Base-by-base conservation (phyloP, 1,140 invertebrate species). In the Atta texana region DNA sequence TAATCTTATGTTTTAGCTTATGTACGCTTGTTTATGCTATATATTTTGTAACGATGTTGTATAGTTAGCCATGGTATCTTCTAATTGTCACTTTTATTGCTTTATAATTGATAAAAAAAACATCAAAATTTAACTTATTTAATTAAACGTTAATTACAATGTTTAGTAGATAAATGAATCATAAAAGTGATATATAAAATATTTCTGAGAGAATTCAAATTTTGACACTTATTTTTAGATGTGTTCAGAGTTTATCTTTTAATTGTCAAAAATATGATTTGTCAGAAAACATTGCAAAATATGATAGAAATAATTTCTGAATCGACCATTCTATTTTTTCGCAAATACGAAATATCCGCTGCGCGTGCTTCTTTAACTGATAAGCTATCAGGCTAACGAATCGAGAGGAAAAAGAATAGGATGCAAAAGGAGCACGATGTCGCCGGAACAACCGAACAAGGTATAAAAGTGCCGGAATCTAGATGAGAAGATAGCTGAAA, bases 401-500 rank as follows among this genome's bases (percentile, higher is more conserved):
- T 84, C 55, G 39, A 61, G 55, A 75, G 80, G 69, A 75, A 75
- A 78, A 78, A 77, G 80, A 75, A 51, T 77, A 68, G 39, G 77
- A 87, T 24, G 55, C 55, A 80, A 84, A 89, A 87, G 85, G 61
- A 89, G 24, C 66, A 72, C 24, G 63, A 34, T 44, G 39, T 44
- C 64, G 59, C 51, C 49, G 74, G 77, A 85, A 78, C 72, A 39
- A 55, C 28, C 63, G n/a, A n/a, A n/a, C n/a, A 34, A 76, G 75
- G 61, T 68, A 74, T 24, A 80, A 68, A 69, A 87, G 72, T 75
- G 66, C n/a, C n/a, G 44, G 24, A 76, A 69, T 86, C 75, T 34
- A 80, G 89, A 90, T 64, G 68, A 78, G 72, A 76, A 87, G 80
- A 88, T 88, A 85, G 81, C 34, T 55, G 63, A 51, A 76, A 31